phyloP scores from a whole-genome alignment of 2,113 vertebrate genomes.

The Narcine bancroftii region DNA sequence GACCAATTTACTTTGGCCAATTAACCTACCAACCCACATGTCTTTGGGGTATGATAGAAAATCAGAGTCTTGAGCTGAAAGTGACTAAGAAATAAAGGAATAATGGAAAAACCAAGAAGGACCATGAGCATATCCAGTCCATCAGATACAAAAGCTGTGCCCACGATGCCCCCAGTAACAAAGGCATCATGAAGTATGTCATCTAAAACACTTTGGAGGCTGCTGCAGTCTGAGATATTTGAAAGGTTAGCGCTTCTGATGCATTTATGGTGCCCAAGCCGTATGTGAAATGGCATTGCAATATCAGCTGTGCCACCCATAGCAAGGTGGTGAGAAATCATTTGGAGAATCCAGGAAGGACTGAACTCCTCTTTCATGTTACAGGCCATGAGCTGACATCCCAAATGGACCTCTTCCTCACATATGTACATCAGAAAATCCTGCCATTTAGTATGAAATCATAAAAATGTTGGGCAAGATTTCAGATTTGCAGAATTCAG shows the following conservation, averaged over 20 bases:
- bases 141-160: background rate
- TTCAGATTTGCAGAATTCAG: too few relatives aligned
- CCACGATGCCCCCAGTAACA: too few relatives aligned
- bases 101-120: background rate
- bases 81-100: too few relatives aligned
- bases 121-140: background rate
- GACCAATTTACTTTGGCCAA: too few relatives aligned
- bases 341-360: background rate
- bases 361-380: background rate
- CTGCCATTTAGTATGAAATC: too few relatives aligned
- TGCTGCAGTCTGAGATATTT: background rate
- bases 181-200: background rate
- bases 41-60: too few relatives aligned
- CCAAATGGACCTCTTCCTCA: background rate
- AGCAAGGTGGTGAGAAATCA: background rate
- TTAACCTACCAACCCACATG: too few relatives aligned
- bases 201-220: background rate
- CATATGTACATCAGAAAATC: too few relatives aligned
- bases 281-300: background rate
- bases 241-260: background rate
- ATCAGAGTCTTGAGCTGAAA: too few relatives aligned
- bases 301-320: background rate
- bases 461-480: too few relatives aligned
- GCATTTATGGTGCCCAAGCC: background rate
- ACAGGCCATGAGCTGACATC: background rate